Percentiles rank a stretch among this genome's conserved stretches.
Evolutionary conservation across 92 coral and sea anemone species (phyloP).

Genomic region (Porites lobata): DNA sequence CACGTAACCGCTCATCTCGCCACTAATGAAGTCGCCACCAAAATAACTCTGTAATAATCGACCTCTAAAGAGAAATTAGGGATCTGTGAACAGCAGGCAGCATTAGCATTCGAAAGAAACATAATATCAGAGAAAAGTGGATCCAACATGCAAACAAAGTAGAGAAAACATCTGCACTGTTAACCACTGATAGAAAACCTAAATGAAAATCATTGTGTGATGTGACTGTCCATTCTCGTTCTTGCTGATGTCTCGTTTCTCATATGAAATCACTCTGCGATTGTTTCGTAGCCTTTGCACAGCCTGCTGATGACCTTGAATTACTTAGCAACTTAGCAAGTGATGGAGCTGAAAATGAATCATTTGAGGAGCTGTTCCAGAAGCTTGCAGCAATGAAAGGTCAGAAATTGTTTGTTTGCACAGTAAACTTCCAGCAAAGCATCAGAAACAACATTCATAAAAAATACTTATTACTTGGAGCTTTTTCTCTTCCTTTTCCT

Average conservation of each 20-base stretch:
- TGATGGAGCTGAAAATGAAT: slow-evolving; percentile 78
- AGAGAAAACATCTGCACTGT: no score
- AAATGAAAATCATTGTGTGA: not conserved
- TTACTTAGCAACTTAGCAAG: slow-evolving; percentile 65
- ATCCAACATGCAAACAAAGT: no score
- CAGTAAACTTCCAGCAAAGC: not conserved
- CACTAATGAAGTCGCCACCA: no score
- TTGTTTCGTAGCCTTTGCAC: slow-evolving; percentile 18
- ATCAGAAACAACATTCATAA: not conserved
- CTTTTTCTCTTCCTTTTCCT: not conserved
- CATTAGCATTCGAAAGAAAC: no score
- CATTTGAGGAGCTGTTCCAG: slow-evolving; percentile 88
- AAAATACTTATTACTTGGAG: not conserved
- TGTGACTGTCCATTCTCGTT: not conserved
- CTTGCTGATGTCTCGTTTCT: no score
- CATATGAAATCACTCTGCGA: not conserved
- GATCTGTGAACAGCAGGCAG: no score
- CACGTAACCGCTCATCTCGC: no score
- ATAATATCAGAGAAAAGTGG: no score
- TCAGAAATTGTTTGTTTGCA: slow-evolving; percentile 1
- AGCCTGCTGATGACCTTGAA: slow-evolving; percentile 72
- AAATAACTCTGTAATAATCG: no score
- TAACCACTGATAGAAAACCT: no score
- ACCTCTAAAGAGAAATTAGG: no score
- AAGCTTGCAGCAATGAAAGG: slow-evolving; percentile 90